Conservation (phyloP, 2,113 vertebrate species). For the Protomyctophum bolini region DNA sequence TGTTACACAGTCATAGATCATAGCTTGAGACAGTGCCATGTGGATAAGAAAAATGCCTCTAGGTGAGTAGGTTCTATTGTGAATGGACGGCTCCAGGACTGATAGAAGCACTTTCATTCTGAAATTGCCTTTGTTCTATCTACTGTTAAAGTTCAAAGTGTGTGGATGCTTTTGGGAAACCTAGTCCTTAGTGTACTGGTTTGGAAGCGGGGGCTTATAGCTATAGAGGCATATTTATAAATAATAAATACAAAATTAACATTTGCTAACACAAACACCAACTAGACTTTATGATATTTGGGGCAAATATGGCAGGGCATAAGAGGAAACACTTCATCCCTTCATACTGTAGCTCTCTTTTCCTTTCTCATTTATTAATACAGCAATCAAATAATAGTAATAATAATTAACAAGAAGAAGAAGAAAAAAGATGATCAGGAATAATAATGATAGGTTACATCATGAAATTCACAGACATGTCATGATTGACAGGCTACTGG, state of each 20-base stretch:
- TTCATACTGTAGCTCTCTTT: constrained; percentile 13
- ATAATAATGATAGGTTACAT: constrained; percentile 58
- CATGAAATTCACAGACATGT: constrained; percentile 72
- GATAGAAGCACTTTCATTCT: constrained; percentile 41
- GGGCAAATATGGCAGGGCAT: constrained; percentile 44
- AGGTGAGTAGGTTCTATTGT: constrained; percentile 43
- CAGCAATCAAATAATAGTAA: constrained; percentile 60
- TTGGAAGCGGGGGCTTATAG: constrained; percentile 15
- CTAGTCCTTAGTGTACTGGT: constrained; percentile 32
- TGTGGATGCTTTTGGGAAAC: constrained; percentile 39
- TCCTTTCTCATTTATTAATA: constrained; percentile 53
- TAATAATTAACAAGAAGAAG: constrained; percentile 15
- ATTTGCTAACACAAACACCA: constrained; percentile 65
- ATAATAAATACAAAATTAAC: constrained; percentile 53
- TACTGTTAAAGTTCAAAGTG: constrained; percentile 11
- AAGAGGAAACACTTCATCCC: constrained; percentile 26
- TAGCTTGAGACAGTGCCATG: constrained; percentile 61
- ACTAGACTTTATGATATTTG: constrained; percentile 46
- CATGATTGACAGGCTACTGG: constrained; percentile 70
- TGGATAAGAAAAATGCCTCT: constrained; percentile 61
- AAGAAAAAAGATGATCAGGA: constrained; percentile 23
- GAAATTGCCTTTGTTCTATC: constrained; percentile 36
- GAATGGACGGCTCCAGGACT: constrained; percentile 43
- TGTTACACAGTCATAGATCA: constrained; percentile 52
- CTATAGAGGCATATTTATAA: constrained; percentile 25